Evolutionary conservation across 2,888 invertebrate species (phyloP).

Genomic region (Fragum sueziense): DNA sequence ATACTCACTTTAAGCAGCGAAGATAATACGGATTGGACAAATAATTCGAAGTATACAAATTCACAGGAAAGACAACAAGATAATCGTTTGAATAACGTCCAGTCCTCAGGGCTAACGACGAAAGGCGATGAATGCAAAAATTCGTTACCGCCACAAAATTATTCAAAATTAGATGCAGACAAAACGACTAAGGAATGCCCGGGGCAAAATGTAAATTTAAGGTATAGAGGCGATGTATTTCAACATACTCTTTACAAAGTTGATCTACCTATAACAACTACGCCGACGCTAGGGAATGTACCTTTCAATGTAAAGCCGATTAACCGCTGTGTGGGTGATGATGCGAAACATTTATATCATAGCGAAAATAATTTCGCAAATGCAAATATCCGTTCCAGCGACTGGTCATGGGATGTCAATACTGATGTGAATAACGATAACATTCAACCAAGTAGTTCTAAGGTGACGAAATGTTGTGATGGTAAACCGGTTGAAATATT

Average conservation of each 20-base stretch:
- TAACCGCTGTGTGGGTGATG: slow-evolving; percentile 35
- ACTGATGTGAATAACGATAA: slow-evolving; percentile 48
- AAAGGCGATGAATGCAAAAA: neutral
- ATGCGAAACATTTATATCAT: slow-evolving; percentile 32
- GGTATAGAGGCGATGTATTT: slow-evolving; percentile 8
- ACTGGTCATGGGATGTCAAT: slow-evolving; percentile 31
- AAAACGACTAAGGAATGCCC: neutral
- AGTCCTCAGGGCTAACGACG: neutral
- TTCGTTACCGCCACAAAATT: neutral
- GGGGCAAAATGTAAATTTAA: neutral
- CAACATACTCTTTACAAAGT: slow-evolving; percentile 45
- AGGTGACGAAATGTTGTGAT: slow-evolving; percentile 2
- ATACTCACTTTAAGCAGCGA: neutral
- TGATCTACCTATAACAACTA: slow-evolving; percentile 19
- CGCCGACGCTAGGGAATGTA: neutral
- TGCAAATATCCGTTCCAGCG: slow-evolving; percentile 33
- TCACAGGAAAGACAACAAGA: neutral
- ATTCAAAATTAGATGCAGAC: slow-evolving; percentile 1
- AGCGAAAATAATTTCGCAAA: slow-evolving; percentile 40
- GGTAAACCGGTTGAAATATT: neutral
- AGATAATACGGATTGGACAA: neutral
- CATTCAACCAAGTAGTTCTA: slow-evolving; percentile 31
- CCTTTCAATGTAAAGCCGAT: slow-evolving; percentile 33
- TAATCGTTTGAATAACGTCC: neutral
- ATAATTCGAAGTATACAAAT: neutral